Percentiles rank a stretch among this genome's conserved stretches.
These are phyloP conservation scores for Rallus crepitans DNA, from an alignment of 2,797 vertebrate genomes.

Conservation along the genomic window DNA sequence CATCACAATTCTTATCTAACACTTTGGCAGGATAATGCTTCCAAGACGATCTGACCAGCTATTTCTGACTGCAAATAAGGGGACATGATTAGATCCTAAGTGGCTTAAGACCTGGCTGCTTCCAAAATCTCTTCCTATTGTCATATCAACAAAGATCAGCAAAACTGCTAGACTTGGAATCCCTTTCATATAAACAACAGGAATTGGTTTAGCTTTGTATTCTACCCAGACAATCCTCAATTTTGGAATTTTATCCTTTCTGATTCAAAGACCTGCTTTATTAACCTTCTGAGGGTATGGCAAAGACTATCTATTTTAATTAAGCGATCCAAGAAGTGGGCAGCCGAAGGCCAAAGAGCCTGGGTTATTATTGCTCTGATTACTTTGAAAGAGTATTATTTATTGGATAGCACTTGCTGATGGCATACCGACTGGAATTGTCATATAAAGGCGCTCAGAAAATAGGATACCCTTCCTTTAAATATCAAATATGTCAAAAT, in stretches of 20 bases:
- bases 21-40: background rate
- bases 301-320: conserved; percentile 9
- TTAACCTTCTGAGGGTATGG: background rate
- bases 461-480: background rate
- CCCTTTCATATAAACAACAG: conserved; percentile 15
- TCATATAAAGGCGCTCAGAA: background rate
- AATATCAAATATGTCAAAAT: background rate
- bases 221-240: background rate
- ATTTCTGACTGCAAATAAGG: background rate
- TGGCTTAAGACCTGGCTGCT: conserved; percentile 8
- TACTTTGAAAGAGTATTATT: conserved; percentile 1
- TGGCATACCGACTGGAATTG: background rate
- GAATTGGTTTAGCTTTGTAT: background rate
- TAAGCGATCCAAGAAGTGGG: background rate
- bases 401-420: background rate
- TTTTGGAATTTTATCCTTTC: conserved; percentile 33
- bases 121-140: conserved; percentile 7
- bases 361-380: background rate
- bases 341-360: background rate
- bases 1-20: background rate
- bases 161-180: conserved; percentile 17
- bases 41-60: background rate
- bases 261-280: conserved; percentile 13
- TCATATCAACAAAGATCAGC: conserved; percentile 26
- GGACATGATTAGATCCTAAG: conserved; percentile 12